These are phyloP conservation scores for Holacanthella duospinosa DNA, from an alignment of 2,888 invertebrate genomes.

Conservation along the genomic window DNA sequence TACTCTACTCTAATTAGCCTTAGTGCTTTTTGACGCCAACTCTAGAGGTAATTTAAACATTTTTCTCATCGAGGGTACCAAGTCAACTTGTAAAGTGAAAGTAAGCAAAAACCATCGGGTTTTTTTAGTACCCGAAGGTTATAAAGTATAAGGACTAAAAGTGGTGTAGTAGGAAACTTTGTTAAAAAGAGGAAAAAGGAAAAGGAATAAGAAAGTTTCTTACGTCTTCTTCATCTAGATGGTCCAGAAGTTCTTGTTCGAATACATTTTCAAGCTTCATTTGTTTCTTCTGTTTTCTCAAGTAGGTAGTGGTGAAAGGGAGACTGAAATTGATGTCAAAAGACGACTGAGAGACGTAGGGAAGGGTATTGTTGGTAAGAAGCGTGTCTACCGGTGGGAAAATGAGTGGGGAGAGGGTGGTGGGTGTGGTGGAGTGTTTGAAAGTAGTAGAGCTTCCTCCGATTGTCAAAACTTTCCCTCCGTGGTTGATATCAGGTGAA, in stretches of 20 bases:
- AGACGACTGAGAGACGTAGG: conserved; percentile 44
- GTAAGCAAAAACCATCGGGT: too few species aligned
- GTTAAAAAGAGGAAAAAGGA: too few species aligned
- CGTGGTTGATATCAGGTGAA: conserved; percentile 19
- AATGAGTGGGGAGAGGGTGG: background rate
- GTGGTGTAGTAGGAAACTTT: too few species aligned
- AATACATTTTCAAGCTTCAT: conserved; percentile 14
- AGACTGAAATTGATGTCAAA: conserved; percentile 67
- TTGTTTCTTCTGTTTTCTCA: conserved; percentile 51
- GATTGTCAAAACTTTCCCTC: background rate
- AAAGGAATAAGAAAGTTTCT: too few species aligned
- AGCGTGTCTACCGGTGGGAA: background rate
- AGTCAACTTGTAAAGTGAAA: too few species aligned
- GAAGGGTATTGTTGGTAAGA: background rate
- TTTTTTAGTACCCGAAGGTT: too few species aligned
- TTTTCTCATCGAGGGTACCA: too few species aligned
- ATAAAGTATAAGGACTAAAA: too few species aligned
- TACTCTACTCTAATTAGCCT: conserved; percentile 23
- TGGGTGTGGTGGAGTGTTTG: background rate
- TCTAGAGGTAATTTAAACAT: too few species aligned
- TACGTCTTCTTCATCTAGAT: conserved; percentile 16
- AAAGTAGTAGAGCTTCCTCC: background rate
- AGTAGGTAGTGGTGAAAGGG: conserved; percentile 79
- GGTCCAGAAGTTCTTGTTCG: background rate
- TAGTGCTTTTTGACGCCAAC: too few species aligned